Conservation (phyloP, 2,797 vertebrate species). For the Syndactyla subalaris region DNA sequence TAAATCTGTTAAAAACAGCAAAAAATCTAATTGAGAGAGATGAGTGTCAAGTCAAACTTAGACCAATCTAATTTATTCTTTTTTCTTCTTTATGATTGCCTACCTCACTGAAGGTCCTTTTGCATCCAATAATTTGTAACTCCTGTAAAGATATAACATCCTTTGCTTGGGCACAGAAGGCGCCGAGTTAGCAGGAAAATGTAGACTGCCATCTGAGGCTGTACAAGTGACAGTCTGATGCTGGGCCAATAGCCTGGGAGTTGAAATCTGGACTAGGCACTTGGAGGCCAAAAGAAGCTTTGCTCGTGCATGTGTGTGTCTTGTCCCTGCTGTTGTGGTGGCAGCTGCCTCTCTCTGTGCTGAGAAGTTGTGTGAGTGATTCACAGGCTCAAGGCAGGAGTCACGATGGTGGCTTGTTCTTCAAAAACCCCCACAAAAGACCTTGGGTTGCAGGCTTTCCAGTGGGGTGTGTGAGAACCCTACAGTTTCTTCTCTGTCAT, state of each 20-base stretch:
- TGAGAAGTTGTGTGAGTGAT: neutral
- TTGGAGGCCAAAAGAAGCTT: neutral
- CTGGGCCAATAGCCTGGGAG: constrained; percentile 31
- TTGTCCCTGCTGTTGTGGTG: neutral
- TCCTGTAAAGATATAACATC: fast-evolving
- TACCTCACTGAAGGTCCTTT: neutral
- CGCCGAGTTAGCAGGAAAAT: neutral
- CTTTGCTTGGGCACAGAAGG: neutral
- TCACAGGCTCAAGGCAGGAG: neutral
- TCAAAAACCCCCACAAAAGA: fast-evolving
- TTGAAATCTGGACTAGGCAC: constrained; percentile 3
- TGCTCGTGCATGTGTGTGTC: neutral
- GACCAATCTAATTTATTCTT: neutral
- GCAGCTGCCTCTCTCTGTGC: neutral
- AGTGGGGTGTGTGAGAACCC: neutral
- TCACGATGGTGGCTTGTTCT: neutral
- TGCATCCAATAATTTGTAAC: neutral
- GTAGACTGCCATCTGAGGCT: neutral
- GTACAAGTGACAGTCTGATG: neutral
- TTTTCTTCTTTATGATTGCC: neutral
- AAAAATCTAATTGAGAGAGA: neutral
- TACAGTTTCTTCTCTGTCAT: neutral
- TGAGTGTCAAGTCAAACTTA: neutral
- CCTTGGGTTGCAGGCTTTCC: neutral
- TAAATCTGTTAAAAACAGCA: neutral